Base-by-base conservation (phyloP, 2,113 vertebrate genomes). In the Corythornis cristatus region DNA sequence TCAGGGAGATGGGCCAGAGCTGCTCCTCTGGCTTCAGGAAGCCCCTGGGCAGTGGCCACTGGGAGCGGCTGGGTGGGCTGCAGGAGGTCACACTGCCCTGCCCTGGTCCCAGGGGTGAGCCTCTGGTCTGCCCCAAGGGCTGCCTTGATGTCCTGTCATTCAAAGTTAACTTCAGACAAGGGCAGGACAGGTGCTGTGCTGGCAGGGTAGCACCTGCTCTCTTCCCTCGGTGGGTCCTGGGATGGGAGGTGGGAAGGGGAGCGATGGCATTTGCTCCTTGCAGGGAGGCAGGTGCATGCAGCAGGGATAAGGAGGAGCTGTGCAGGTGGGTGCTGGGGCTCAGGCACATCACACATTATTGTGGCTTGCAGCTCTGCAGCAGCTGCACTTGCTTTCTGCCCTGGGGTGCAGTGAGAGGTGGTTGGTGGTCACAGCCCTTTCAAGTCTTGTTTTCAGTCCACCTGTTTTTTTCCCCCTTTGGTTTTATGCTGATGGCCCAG, bases 211-310 rank as follows among this genome's bases (percentile, higher is more conserved):
- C 3, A 13, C 51, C 62, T 43, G 74, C 25, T 46, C 15, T 33
- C 35, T 81, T 74, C 78, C 72, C 0, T 0, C 33, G 26, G 12
- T 7, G 23, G 3, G 12, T 31, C 14, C 28, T 0, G 1, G 31
- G 28, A 3, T 62, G 12, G 76, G 37, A 54, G 19, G 42, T 10
- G 31, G 0, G 2, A 33, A 37, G 48, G 46, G 45, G 14, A 1
- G 2, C 0, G 0, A 23, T 33, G 21, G 14, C 11, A 21, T 46
- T 75, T 26, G 37, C 35, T 67, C 25, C 33, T 60, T 35, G 50
- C 6, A n/a, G 61, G 31, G 83, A 48, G 65, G 65, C 29, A 20
- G 17, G 26, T 31, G n/a, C 42, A 62, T 26, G 62, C 53, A 72
- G 53, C 20, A 42, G 37, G 83, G 67, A 0, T 46, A 79, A 33